Percentiles rank a stretch among this genome's conserved stretches.
Evolutionary conservation across 2,797 vertebrate species (phyloP).

Genomic region (Apogon talboti): DNA sequence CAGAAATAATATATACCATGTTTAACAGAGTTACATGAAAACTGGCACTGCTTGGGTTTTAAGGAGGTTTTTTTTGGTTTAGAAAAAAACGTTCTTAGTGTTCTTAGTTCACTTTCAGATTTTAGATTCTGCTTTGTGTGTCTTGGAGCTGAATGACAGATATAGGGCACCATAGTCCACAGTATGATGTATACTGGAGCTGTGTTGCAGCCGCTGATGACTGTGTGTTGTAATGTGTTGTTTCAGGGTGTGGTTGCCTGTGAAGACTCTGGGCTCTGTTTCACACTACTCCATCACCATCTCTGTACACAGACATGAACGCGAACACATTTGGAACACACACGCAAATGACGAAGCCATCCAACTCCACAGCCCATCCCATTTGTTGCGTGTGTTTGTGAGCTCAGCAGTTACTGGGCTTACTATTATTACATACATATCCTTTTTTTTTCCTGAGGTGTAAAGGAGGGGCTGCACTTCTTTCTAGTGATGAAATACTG

Average conservation of each 20-base stretch:
- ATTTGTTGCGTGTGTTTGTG: constrained; percentile 17
- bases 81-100: too few species aligned
- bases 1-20: too few species aligned
- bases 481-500: constrained; percentile 54
- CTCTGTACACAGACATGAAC: constrained; percentile 17
- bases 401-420: constrained; percentile 45
- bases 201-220: constrained; percentile 44
- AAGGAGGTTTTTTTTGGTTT: too few species aligned
- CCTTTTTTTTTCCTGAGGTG: constrained; percentile 17
- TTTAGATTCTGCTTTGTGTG: background rate
- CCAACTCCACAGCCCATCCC: too few species aligned
- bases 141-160: constrained; percentile 45
- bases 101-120: too few species aligned
- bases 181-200: constrained; percentile 40
- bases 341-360: background rate
- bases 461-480: constrained; percentile 44
- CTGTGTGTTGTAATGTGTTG: constrained; percentile 61
- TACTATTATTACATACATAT: constrained; percentile 14
- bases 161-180: constrained; percentile 42
- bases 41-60: too few species aligned
- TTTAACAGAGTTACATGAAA: too few species aligned
- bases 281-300: constrained; percentile 45
- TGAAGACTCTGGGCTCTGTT: constrained; percentile 44
- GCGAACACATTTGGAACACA: constrained; percentile 9
- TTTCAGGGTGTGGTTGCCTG: constrained; percentile 69